phyloP scores from a whole-genome alignment of 2,888 invertebrate genomes.

The Hylaea fasciaria region DNA sequence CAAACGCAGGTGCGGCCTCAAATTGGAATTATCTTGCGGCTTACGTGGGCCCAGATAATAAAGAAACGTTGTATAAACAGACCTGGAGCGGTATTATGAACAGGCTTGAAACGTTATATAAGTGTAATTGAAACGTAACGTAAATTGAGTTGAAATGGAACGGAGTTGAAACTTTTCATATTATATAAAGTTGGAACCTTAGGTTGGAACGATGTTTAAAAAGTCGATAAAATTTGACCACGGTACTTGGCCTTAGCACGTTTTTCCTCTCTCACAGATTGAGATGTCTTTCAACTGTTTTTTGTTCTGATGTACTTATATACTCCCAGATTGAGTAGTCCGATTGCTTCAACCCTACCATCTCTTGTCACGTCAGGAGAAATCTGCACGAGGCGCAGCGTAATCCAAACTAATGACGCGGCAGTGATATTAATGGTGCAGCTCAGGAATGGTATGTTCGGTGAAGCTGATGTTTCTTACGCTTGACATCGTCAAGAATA shows the following conservation, averaged over 20 bases:
- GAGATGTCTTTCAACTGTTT: too few relatives aligned
- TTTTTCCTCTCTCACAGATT: too few relatives aligned
- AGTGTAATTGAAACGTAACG: neutral
- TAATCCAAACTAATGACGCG: conserved; percentile 66
- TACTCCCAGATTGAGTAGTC: conserved; percentile 38
- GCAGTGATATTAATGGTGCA: conserved; percentile 64
- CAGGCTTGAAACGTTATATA: neutral
- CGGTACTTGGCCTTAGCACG: too few relatives aligned
- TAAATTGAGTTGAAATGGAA: neutral
- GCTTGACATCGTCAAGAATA: conserved; percentile 2
- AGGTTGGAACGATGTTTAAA: too few relatives aligned
- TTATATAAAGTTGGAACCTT: neutral
- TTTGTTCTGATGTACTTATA: too few relatives aligned
- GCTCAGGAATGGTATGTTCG: conserved; percentile 16
- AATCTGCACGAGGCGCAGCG: conserved; percentile 55
- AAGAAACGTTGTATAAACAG: conserved; percentile 35
- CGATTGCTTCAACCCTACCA: conserved; percentile 37
- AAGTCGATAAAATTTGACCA: too few relatives aligned
- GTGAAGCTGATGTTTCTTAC: conserved; percentile 5
- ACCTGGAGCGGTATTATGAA: conserved; percentile 7
- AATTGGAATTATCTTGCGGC: conserved; percentile 50
- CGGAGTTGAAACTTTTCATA: too few relatives aligned
- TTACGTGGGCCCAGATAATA: conserved; percentile 43
- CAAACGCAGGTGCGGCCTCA: conserved; percentile 49
- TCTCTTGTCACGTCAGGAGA: conserved; percentile 49